A percentile compares a stretch with the other conserved stretches of the same genome.
phyloP scores from a whole-genome alignment of 2,113 vertebrate genomes.

The Psephotus haematonotus region DNA sequence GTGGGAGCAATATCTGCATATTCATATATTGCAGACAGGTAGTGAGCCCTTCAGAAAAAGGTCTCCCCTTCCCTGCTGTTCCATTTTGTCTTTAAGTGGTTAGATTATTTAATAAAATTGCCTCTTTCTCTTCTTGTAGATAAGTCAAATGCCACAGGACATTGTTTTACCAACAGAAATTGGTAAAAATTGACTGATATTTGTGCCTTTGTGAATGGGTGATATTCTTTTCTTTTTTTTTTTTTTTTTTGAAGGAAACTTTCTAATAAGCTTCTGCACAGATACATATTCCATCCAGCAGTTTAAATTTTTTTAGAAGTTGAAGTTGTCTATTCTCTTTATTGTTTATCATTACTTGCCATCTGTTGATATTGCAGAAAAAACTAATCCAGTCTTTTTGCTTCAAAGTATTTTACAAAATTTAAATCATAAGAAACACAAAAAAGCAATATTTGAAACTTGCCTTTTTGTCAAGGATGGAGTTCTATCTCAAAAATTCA shows the following conservation, averaged over 20 bases:
- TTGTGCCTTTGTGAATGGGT: background rate
- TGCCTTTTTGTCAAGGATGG: background rate
- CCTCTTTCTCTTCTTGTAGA: background rate
- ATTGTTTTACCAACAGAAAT: background rate
- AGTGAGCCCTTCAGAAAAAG: background rate
- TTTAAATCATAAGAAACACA: background rate
- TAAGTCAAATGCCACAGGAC: background rate
- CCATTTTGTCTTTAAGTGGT: background rate
- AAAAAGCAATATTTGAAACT: background rate
- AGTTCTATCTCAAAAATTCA: background rate
- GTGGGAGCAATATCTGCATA: background rate
- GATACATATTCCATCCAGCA: background rate
- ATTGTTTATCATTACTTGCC: background rate
- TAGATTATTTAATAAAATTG: background rate
- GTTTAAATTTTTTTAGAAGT: background rate
- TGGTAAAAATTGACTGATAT: background rate
- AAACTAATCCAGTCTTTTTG: background rate
- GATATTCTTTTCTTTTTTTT: background rate
- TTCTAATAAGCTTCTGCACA: background rate
- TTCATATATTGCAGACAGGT: background rate
- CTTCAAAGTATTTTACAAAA: background rate
- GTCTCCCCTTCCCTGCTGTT: background rate
- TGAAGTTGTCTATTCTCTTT: background rate
- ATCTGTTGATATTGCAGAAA: background rate
- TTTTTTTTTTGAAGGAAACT: background rate